A percentile compares a stretch with the other conserved stretches of the same genome.
Evolutionary conservation across 2,797 vertebrate genomes (phyloP).

Genomic region (Natrix natrix): DNA sequence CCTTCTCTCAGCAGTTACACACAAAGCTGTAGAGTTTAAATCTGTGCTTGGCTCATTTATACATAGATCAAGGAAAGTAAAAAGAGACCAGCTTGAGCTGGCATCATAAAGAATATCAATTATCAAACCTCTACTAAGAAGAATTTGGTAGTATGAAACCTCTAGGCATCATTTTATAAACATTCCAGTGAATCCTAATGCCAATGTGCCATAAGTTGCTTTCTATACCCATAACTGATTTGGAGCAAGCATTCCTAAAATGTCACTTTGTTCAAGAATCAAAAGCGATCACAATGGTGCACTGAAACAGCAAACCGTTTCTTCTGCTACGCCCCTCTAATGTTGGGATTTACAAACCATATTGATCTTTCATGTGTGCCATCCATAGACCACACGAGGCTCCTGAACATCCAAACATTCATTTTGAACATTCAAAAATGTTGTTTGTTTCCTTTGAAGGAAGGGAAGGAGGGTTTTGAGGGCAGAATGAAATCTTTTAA

Average conservation of each 20-base stretch:
- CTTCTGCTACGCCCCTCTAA: not conserved
- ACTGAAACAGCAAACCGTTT: not conserved
- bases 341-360: not conserved
- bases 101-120: not conserved
- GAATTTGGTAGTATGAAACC: not conserved
- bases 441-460: not conserved
- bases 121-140: not conserved
- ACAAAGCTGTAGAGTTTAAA: not conserved
- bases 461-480: not conserved
- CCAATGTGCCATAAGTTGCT: not conserved
- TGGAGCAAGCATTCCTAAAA: not conserved
- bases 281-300: not conserved
- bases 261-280: not conserved
- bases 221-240: not conserved
- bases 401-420: not conserved
- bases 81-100: not conserved
- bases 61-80: not conserved
- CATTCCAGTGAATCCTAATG: not conserved
- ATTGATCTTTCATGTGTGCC: not conserved
- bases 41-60: not conserved
- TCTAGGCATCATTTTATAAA: not conserved
- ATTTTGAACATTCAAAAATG: not conserved
- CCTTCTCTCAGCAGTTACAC: not conserved
- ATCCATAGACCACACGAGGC: not conserved
- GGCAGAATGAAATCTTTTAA: not conserved